Evolutionary conservation across 2,888 invertebrate genomes (phyloP), one percentile per base, ranked within the genome.

Genomic region (Vesta saturnalis): DNA sequence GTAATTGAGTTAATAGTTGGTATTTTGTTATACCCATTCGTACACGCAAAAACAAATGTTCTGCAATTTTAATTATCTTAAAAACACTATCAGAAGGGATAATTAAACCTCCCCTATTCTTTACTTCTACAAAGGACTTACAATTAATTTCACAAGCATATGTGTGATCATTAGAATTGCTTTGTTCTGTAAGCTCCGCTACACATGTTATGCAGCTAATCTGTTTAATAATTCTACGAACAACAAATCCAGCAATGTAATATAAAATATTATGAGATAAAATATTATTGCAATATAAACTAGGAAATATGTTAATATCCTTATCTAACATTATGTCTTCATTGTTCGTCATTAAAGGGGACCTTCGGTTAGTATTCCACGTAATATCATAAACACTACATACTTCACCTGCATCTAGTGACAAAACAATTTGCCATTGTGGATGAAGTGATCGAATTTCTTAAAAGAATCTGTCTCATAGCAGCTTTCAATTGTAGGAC

Each of bases 41-140:
- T 43, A 43, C 43, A 43, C 43, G 43, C 43, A 43, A 43, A 43
- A 43, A 43, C 10, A n/a, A 43, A 43, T 43, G 43, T 43, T 43
- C 43, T 43, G 43, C 43, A 8, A 43, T 43, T 43, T 43, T 43
- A 43, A 14, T 10, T 5, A 47, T 16, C 15, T 47, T 16, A 47
- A 47, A 47, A 47, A 47, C 47, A 47, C 16, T 16, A 5, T 6
- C 16, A 15, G 47, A 47, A 47, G 47, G 15, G 16, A 15, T 15
- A 6, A 47, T 5, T 16, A 47, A 47, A 6, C 47, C 47, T 15
- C 47, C 47, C 16, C 15, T 47, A 16, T 47, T 47, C 6, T 15
- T 47, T 15, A 47, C 14, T 15, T 47, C 15, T 23, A 23, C 23
- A 23, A 23, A 23, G 23, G 23, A 23, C 23, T 23, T 23, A 23